These are phyloP conservation scores for Xyrauchen texanus DNA, from an alignment of 2,113 vertebrate genomes.

Conservation along the genomic window DNA sequence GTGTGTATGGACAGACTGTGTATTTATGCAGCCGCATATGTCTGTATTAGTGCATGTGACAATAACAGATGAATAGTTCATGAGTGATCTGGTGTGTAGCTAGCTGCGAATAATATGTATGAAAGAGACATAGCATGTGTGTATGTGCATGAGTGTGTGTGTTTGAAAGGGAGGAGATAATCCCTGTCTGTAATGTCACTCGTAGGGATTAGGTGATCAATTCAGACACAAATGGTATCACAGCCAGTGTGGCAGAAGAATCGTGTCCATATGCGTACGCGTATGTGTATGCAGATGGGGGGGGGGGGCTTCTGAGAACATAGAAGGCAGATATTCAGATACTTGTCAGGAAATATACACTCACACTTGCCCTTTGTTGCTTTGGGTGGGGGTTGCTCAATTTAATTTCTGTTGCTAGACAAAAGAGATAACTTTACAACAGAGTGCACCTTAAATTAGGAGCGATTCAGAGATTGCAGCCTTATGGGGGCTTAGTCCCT, in stretches of 20 bases:
- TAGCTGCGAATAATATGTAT: constrained; percentile 6
- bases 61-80: constrained; percentile 48
- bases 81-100: constrained; percentile 10
- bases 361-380: constrained; percentile 18
- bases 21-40: constrained; percentile 1
- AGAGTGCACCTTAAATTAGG: too few relatives aligned
- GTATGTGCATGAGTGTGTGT: constrained; percentile 27
- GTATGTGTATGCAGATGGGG: constrained; percentile 60
- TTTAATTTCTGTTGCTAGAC: neutral
- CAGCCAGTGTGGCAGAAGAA: constrained; percentile 69
- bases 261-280: constrained; percentile 47
- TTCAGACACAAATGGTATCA: constrained; percentile 64
- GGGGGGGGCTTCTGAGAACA: constrained; percentile 57
- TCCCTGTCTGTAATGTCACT: constrained; percentile 62
- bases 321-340: constrained; percentile 62
- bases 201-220: constrained; percentile 54
- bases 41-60: constrained; percentile 15
- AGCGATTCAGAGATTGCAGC: too few relatives aligned
- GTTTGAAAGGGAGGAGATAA: constrained; percentile 33
- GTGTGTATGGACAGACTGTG: constrained; percentile 30
- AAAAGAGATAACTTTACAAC: neutral
- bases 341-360: constrained; percentile 18
- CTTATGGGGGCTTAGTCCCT: too few relatives aligned
- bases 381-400: neutral
- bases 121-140: constrained; percentile 13